Evolutionary conservation across 2,888 invertebrate species (phyloP), one percentile per base, ranked within the genome.

Genomic region (Perizoma affinitatum): DNA sequence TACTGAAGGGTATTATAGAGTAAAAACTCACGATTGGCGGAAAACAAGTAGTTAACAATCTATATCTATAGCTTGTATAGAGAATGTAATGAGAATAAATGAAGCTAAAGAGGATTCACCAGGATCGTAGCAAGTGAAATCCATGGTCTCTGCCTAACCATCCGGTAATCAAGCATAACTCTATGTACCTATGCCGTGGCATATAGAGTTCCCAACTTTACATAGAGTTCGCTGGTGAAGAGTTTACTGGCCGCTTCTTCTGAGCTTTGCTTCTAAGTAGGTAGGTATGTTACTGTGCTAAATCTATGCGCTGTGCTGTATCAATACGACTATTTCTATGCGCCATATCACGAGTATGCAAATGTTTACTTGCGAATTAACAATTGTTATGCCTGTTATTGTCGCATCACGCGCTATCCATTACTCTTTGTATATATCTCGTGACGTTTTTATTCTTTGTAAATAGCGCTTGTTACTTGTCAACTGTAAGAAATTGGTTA

Each of bases 291-390:
- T 47, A 43, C 55, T 1, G 40, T 40, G 10, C 8, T 44, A 44
- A 38, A 43, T 56, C 59, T 67, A 70, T 72, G 65, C 72, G 74
- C 68, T 3, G 22, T n/a, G 22, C 22, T 76, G 73, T 66, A 74
- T 78, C 74, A 81, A 85, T 82, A 71, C 71, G 68, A 75, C 70
- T 65, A 85, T 84, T 84, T 76, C 78, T 83, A 84, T 84, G 80
- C 81, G 22, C 22, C 65, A 69, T 68, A 74, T 75, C 81, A 83
- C 78, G 83, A 78, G 48, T 81, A 83, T 85, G 82, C 75, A 73
- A 83, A 84, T 86, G 67, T 72, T 72, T 74, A 79, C 76, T 74
- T 76, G 65, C 74, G 68, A 72, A 79, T 78, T 80, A 78, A 76
- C 76, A 74, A 76, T 76, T 73, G 73, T 71, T 66, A 73, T 73